phyloP scores from a whole-genome alignment of 2,797 vertebrate species.

The Falco rusticolus region DNA sequence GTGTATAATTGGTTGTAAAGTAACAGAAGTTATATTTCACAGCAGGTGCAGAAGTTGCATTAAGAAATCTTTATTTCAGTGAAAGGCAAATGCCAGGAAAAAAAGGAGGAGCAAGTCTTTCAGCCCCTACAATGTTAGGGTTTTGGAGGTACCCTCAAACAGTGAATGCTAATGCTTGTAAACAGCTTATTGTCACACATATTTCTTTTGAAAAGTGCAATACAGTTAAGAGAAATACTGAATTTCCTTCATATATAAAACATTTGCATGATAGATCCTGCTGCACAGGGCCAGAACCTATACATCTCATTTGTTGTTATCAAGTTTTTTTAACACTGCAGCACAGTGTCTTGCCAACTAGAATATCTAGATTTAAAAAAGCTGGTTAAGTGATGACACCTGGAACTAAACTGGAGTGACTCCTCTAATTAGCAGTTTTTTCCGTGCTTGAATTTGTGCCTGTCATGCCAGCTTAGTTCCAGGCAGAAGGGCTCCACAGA shows the following conservation, averaged over 20 bases:
- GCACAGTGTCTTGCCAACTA: neutral
- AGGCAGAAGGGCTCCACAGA: neutral
- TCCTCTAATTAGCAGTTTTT: neutral
- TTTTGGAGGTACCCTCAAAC: neutral
- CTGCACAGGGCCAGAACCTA: neutral
- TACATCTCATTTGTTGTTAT: neutral
- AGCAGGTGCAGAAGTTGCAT: neutral
- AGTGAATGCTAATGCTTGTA: neutral
- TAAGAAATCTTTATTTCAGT: conserved; percentile 15
- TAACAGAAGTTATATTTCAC: neutral
- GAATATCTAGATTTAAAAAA: neutral
- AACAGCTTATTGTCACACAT: neutral
- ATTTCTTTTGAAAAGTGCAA: neutral
- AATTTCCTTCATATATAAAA: neutral
- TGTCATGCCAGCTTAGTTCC: neutral
- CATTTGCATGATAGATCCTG: neutral
- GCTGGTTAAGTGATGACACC: neutral
- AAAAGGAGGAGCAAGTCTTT: neutral
- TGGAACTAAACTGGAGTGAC: conserved; percentile 6
- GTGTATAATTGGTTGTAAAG: neutral
- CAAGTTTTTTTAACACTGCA: neutral
- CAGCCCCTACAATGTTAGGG: neutral
- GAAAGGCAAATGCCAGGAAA: neutral
- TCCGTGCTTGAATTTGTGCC: neutral
- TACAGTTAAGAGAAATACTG: neutral